phyloP scores from a whole-genome alignment of 2,797 vertebrate species.

The Kryptolebias ocellatus region DNA sequence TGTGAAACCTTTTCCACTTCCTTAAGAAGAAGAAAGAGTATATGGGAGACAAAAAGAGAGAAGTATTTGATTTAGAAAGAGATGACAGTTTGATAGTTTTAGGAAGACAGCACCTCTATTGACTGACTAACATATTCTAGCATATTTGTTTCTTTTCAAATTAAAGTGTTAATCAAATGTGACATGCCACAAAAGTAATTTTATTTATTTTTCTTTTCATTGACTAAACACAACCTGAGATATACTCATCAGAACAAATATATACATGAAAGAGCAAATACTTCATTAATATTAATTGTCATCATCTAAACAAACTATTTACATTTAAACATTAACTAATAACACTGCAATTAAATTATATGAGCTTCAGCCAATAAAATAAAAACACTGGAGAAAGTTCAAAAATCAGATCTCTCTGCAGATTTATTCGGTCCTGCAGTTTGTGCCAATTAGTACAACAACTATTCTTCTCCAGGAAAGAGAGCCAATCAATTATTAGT shows the following conservation, averaged over 20 bases:
- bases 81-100: background rate
- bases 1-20: conserved; percentile 73
- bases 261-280: no score
- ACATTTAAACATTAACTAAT: background rate
- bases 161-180: no score
- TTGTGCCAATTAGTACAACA: conserved; percentile 45
- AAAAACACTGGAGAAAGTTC: conserved; percentile 36
- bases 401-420: conserved; percentile 31
- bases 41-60: conserved; percentile 20
- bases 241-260: no score
- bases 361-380: conserved; percentile 36
- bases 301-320: no score
- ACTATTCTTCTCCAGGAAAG: conserved; percentile 21
- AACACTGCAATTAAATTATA: conserved; percentile 13
- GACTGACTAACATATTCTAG: background rate
- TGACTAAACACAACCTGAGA: no score
- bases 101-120: background rate
- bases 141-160: background rate
- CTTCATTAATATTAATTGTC: no score
- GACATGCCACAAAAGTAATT: no score
- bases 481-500: conserved; percentile 43
- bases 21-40: conserved; percentile 41
- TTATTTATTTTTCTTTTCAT: no score
- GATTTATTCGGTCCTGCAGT: conserved; percentile 17
- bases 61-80: background rate